phyloP scores from a whole-genome alignment of 2,113 vertebrate species.

The Halcyon senegalensis region DNA sequence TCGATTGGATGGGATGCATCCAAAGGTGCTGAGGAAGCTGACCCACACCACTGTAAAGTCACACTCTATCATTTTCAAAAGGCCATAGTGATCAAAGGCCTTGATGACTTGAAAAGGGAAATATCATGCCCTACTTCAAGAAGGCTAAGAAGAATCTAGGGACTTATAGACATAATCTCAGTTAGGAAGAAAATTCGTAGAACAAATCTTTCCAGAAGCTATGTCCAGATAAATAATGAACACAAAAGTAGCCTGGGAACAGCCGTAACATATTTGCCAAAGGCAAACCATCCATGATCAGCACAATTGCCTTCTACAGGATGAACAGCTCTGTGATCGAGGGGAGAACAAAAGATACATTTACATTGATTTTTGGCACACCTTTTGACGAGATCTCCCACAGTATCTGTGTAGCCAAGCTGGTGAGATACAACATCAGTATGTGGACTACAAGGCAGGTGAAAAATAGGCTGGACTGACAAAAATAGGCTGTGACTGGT shows the following conservation, averaged over 20 bases:
- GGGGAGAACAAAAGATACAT: background rate
- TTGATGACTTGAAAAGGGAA: background rate
- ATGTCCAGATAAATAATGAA: background rate
- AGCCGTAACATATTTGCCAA: background rate
- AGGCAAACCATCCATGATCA: background rate
- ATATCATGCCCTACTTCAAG: background rate
- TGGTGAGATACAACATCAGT: background rate
- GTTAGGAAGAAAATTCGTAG: background rate
- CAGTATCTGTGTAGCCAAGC: background rate
- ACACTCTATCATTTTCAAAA: background rate
- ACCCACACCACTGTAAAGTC: background rate
- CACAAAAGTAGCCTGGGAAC: background rate
- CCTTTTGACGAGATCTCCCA: background rate
- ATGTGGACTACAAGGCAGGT: background rate
- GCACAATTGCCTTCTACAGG: background rate
- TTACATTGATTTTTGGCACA: background rate
- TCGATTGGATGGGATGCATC: background rate
- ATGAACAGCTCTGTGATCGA: background rate
- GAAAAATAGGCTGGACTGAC: background rate
- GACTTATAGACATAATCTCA: background rate
- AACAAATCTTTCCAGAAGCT: background rate
- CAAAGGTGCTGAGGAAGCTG: background rate
- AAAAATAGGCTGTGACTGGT: background rate
- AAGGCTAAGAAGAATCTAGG: background rate
- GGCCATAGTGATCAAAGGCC: background rate